phyloP scores from a whole-genome alignment of 2,888 invertebrate species.

The Eilema sororculum region DNA sequence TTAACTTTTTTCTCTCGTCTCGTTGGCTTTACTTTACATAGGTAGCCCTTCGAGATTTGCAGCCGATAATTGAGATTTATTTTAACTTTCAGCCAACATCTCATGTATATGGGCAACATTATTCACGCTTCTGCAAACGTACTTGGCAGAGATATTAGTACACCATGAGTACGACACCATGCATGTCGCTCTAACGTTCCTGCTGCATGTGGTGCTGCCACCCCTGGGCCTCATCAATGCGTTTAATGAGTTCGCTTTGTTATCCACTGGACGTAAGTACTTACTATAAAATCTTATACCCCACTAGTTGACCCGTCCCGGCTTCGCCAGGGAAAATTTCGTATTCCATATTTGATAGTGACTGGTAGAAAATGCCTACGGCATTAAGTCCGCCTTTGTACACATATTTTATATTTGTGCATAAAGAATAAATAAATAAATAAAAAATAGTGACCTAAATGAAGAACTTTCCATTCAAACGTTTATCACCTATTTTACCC shows the following conservation, averaged over 20 bases:
- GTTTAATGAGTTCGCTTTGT: conserved; percentile 73
- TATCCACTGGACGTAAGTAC: conserved; percentile 71
- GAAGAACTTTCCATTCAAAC: too few species aligned
- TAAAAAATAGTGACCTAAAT: too few species aligned
- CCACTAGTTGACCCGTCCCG: too few species aligned
- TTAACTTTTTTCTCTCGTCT: too few species aligned
- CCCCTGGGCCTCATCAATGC: conserved; percentile 75
- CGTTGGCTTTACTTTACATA: too few species aligned
- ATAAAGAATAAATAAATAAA: too few species aligned
- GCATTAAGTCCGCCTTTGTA: too few species aligned
- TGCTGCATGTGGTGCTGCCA: conserved; percentile 68
- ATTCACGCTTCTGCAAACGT: conserved; percentile 72
- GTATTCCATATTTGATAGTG: too few species aligned
- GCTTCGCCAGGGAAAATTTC: too few species aligned
- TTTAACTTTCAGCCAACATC: conserved; percentile 59
- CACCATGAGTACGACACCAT: conserved; percentile 68
- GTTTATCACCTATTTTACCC: too few species aligned
- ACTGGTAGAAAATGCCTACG: too few species aligned
- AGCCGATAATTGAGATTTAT: background rate
- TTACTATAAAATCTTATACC: background rate
- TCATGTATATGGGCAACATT: conserved; percentile 73
- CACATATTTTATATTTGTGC: too few species aligned
- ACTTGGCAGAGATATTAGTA: conserved; percentile 72
- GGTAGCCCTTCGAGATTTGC: background rate
- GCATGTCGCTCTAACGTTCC: conserved; percentile 58